Base-by-base conservation (phyloP, 1,140 invertebrate species). In the Leptopilina boulardi region DNA sequence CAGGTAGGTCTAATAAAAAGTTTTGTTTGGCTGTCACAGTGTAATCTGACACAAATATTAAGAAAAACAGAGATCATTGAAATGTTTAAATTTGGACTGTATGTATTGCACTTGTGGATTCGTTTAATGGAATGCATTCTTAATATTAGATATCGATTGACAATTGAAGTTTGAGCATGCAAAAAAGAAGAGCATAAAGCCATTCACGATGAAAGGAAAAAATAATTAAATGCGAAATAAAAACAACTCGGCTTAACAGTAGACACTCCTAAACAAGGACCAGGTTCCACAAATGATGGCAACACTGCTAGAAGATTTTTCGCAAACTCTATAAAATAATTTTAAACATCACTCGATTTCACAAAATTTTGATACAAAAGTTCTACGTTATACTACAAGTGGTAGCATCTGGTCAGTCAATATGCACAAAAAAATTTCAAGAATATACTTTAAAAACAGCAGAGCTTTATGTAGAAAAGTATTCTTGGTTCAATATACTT, bases 401-500 rank as follows among this genome's bases (percentile, higher is more conserved):
- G 44, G 73, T 84, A 23, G 73, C 77, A 47, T 73, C 47, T 9
- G 41, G 74, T n/a, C 11, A 66, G 59, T 42, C 51, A 18, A 70
- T 74, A 51, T 42, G 66, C 66, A 44, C 73, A 3, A 30, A 30
- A 9, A 23, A 30, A 6, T 78, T 80, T 44, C 15, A 56, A n/a
- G 15, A 75, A 38, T 78, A 78, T 56, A 66, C 54, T 54, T 21
- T 73, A 54, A 2, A 73, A 51, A 76, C 74, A 38, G 71, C 74
- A 19, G 41, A 26, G 15, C 44, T 59, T 19, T 79, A 23, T 42
- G 42, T 44, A 10, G n/a, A 72, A 59, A 11, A 73, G 10, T 86
- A 86, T 34, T n/a, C 30, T n/a, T 83, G 83, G 85, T 84, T 74
- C 66, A 77, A 73, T 30, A 84, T 86, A 80, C 78, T 74, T 21